Evolutionary conservation across 2,797 vertebrate species (phyloP), one percentile per base, ranked within the genome.

Genomic region (Darevskia nairensis): DNA sequence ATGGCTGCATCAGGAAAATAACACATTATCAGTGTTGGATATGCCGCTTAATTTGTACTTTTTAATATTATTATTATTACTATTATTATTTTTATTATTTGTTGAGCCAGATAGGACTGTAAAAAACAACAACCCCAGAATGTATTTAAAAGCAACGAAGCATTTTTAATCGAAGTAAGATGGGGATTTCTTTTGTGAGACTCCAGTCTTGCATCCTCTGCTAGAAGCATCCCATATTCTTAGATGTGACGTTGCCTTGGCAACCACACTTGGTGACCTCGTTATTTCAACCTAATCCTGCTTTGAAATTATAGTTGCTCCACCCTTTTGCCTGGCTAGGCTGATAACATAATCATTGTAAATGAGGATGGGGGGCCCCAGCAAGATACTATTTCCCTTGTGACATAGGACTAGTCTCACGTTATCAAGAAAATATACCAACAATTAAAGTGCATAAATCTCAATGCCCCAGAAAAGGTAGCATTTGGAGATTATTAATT

Each of bases 221-320:
- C 97, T 97, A 98, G 98, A 98, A 98, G 98, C 98, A 98, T 99
- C 98, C 98, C 98, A 98, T 99, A 98, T 98, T 99, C 98, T 98
- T 98, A 98, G 98, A 99, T 99, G 98, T 99, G 98, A 98, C 90
- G 98, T 99, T 98, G 97, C 98, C 97, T 98, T 98, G 97, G 98
- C 98, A 99, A 99, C 99, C 97, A 98, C 98, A 99, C 98, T 99
- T 98, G 98, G 98, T 99, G 98, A 99, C 98, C 98, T 99, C 98
- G 98, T 99, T 99, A 99, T 99, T 99, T 98, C 98, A 98, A 98
- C 98, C 98, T 99, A 99, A 99, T 99, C 98, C 98, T 97, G 98
- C 96, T 96, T 98, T 98, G 98, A 98, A 99, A 99, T 99, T 99
- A 99, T 98, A 98, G 98, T 98, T 98, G 98, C 98, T 98, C 98